These are phyloP conservation scores for Phyllotis vaccarum DNA, from an alignment of 2,797 vertebrate genomes.

Conservation along the genomic window DNA sequence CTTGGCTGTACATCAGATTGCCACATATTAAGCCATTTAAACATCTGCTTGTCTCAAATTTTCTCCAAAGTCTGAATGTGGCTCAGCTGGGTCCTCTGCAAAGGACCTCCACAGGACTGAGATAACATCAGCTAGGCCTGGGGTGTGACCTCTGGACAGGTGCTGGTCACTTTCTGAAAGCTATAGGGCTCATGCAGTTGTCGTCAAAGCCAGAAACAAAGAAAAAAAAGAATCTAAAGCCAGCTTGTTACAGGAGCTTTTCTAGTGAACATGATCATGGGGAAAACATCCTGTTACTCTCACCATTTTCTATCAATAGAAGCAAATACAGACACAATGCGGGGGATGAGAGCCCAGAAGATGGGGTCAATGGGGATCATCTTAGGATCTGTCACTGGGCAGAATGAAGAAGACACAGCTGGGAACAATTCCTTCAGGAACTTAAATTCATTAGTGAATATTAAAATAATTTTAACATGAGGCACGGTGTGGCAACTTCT, in stretches of 20 bases:
- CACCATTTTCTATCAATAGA: not conserved
- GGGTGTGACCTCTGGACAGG: not conserved
- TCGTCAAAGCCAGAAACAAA: slow-evolving; percentile 21
- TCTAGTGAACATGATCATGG: not conserved
- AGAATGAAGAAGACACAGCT: not conserved
- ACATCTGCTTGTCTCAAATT: not conserved
- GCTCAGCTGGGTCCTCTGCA: not conserved
- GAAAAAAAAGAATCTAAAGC: not conserved
- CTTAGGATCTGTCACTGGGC: not conserved
- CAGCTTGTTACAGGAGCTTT: not conserved
- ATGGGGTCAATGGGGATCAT: not conserved
- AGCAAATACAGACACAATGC: not conserved
- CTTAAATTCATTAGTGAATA: slow-evolving; percentile 9
- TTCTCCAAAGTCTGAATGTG: not conserved
- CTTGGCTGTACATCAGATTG: slow-evolving; percentile 23
- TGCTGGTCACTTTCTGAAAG: not conserved
- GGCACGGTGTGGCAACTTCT: not conserved
- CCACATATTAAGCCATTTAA: slow-evolving; percentile 29
- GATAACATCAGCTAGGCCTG: not conserved
- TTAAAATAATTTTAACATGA: slow-evolving; percentile 35
- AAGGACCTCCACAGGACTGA: not conserved
- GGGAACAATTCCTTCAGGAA: not conserved
- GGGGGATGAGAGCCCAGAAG: not conserved
- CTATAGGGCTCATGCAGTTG: not conserved
- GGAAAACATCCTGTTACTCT: not conserved